Base-by-base conservation (phyloP, 2,113 vertebrate genomes). In the Mus pahari region DNA sequence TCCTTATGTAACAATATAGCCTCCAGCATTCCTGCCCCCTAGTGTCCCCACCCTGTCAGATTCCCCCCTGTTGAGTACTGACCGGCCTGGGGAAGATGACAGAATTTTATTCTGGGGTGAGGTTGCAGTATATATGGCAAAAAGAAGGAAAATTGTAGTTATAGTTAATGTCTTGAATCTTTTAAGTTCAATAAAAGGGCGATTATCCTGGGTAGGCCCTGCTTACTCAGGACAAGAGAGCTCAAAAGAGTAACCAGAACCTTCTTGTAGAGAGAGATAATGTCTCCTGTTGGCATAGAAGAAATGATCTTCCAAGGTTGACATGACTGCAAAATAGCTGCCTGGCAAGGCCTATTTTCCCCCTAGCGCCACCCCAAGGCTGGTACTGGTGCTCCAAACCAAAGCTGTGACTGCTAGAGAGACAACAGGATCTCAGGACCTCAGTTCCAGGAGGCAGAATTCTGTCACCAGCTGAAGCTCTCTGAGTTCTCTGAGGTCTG, bases 11-110 rank as follows among this genome's bases (percentile, higher is more conserved):
- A 45, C 36, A 45, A 88, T 58, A 48, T 5, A 20, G 39, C 1
- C 1, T 22, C 48, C 22, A 5, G 17, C 42, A 42, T 28, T 45
- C 60, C 62, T 36, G n/a, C 4, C 7, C 4, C 26, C 0, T 14
- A 5, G 28, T 39, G 4, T 7, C 0, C 4, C 1, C 6, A 7
- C n/a, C 11, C 53, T 33, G 1, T 75, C 11, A 39, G 42, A 86
- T 26, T 5, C 13, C 22, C 5, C 28, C 53, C 16, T 5, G 1
- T 10, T 9, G 58, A 73, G 42, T 14, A 7, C 0, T 2, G 7
- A 8, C 6, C 36, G 31, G 5, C 17, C 68, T 79, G 3, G 7
- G 55, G 17, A 90, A 81, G 36, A 17, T 0, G 1, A 68, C 4
- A 19, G 66, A 26, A 48, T 45, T 64, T 79, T 60, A 79, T 39